phyloP scores from a whole-genome alignment of 2,888 invertebrate species.

The Melanargia galathea region DNA sequence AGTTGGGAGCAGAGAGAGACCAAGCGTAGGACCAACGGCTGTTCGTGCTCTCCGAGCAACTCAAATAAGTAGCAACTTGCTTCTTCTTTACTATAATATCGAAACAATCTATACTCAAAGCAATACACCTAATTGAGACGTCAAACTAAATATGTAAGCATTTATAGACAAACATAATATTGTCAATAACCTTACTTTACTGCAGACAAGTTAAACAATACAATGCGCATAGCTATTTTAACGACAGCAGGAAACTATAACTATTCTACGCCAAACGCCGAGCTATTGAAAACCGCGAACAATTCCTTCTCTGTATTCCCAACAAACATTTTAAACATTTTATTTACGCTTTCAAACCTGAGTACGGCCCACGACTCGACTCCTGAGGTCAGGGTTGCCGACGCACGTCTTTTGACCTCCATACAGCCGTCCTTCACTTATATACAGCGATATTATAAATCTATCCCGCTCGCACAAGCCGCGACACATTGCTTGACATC shows the following conservation, averaged over 20 bases:
- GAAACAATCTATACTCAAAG: neutral
- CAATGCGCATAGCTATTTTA: conserved; percentile 53
- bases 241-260: conserved; percentile 52
- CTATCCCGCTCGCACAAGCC: conserved; percentile 69
- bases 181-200: conserved; percentile 19
- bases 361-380: conserved; percentile 68
- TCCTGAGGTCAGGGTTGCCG: conserved; percentile 79
- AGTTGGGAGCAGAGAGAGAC: too few relatives aligned
- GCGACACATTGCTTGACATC: conserved; percentile 79
- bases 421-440: conserved; percentile 54
- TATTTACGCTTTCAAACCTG: conserved; percentile 45
- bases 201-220: conserved; percentile 48
- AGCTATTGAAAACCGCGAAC: conserved; percentile 49
- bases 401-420: conserved; percentile 80
- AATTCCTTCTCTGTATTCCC: conserved; percentile 45
- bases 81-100: neutral
- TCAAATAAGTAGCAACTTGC: neutral
- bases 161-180: conserved; percentile 5
- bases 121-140: conserved; percentile 9
- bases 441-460: conserved; percentile 50
- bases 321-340: conserved; percentile 46
- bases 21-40: too few relatives aligned
- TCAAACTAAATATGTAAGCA: conserved; percentile 12
- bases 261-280: conserved; percentile 43
- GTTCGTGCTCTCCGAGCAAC: too few relatives aligned